Percentiles rank a stretch among this genome's conserved stretches.
phyloP scores from a whole-genome alignment of 35 echinoderm and acorn worm species.

The Anneissia japonica region DNA sequence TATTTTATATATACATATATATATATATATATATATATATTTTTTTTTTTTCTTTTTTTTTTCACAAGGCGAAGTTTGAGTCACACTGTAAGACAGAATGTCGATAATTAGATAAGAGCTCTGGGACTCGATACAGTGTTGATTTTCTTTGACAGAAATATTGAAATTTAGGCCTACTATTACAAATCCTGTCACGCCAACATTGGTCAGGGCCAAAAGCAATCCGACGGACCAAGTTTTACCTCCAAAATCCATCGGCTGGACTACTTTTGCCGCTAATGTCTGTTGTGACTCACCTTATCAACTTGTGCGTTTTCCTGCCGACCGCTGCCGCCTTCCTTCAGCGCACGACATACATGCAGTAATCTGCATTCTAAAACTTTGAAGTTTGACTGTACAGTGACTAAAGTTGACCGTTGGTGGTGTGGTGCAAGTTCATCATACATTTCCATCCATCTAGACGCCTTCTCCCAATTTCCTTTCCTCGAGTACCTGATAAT shows the following conservation, averaged over 20 bases:
- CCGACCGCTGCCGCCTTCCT: not conserved
- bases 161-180: too few relatives aligned
- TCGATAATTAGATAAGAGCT: too few relatives aligned
- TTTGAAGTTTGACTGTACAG: constrained; percentile 12
- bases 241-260: too few relatives aligned
- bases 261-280: too few relatives aligned
- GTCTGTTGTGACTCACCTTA: not conserved
- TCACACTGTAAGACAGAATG: not conserved
- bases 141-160: too few relatives aligned
- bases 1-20: not conserved
- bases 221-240: too few relatives aligned
- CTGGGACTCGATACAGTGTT: too few relatives aligned
- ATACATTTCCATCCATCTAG: not conserved
- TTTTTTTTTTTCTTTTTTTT: not conserved
- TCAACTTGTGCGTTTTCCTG: not conserved
- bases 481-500: not conserved
- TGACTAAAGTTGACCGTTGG: not conserved
- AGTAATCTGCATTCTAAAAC: constrained; percentile 24
- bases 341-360: not conserved
- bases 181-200: too few relatives aligned
- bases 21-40: not conserved
- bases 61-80: not conserved
- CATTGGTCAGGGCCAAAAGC: too few relatives aligned
- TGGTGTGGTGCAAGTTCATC: not conserved
- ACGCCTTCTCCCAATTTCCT: not conserved